Conservation (phyloP, 2,113 vertebrate species). For the Pelvicachromis taeniatus region DNA sequence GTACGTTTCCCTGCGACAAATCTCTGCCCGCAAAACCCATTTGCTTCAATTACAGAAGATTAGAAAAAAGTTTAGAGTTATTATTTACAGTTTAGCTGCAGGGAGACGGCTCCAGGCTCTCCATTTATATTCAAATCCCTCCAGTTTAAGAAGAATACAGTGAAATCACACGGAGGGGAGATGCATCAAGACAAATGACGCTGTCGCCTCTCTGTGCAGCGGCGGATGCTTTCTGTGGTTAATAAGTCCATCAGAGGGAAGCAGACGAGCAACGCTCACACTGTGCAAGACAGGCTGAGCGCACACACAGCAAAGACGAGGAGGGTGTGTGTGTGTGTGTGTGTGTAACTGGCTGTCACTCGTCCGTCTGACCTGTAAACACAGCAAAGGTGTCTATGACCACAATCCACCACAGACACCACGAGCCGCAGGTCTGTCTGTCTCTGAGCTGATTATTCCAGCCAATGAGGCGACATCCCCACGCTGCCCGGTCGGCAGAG, state of each 20-base stretch:
- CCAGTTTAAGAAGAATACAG: slow-evolving; percentile 60
- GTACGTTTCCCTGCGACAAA: slow-evolving; percentile 83
- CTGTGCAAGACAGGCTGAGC: background rate
- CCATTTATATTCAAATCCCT: slow-evolving; percentile 71
- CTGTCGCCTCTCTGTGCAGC: slow-evolving; percentile 12
- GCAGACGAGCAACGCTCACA: slow-evolving; percentile 17
- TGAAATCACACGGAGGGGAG: slow-evolving; percentile 42
- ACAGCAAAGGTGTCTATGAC: background rate
- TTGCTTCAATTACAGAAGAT: slow-evolving; percentile 79
- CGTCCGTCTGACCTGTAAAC: slow-evolving; percentile 58
- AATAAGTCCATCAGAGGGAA: slow-evolving; percentile 45
- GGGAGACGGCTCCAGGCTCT: slow-evolving; percentile 64
- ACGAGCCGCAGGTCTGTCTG: background rate
- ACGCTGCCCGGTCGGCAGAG: background rate
- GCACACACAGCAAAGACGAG: background rate
- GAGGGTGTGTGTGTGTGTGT: slow-evolving; percentile 40
- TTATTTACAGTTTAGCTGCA: slow-evolving; percentile 70
- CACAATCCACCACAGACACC: background rate
- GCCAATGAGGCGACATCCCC: background rate
- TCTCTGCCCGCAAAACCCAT: slow-evolving; percentile 79
- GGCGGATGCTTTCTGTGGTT: slow-evolving; percentile 37
- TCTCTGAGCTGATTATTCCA: background rate
- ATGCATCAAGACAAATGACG: slow-evolving; percentile 52
- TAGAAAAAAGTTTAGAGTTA: slow-evolving; percentile 75
- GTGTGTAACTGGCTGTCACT: slow-evolving; percentile 45